Base-by-base conservation (phyloP, 1,140 invertebrate species). In the Papilio dardanus region DNA sequence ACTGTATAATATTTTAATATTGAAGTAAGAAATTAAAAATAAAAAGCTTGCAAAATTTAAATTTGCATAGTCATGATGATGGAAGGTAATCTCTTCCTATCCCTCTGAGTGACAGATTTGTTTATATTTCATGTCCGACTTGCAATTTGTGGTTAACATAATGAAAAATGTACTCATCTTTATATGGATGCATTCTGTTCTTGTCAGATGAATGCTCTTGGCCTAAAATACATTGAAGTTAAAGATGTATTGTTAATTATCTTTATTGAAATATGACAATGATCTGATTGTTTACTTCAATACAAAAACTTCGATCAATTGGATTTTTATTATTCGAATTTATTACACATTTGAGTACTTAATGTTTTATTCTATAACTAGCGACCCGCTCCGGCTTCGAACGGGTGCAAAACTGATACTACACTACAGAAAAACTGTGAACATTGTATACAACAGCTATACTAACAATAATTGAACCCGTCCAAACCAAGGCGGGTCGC, bases 81-180 rank as follows among this genome's bases (percentile, higher is more conserved):
- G 21, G 12, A 28, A 28, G 24, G 30, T 58, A 58, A 58, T 62
- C 54, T 62, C 54, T 62, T 28, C 54, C 24, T 62, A 62, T 62
- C 24, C 24, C 3, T 28, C 10, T 62, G 54, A 62, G 54, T 62
- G 54, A 16, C 54, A 62, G 54, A 14, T 28, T 30, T 62, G 24
- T 62, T 30, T 14, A 62, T 62, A 28, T 62, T 62, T 62, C 54
- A 62, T 62, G 12, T 62, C 12, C 54, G 12, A 62, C 4, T 62
- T 62, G 24, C 24, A 62, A 28, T 62, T 62, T 28, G 24, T 16
- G 54, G 54, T 62, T 62, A 62, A 62, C 24, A 14, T 62, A 62
- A 62, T 62, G 54, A 62, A 62, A 62, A 62, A 62, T 62, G 24
- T 14, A 62, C 3, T 30, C 54, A 62, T 62, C 54, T 62, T 5